A percentile compares a stretch with the other conserved stretches of the same genome.
These are phyloP conservation scores for Pangasius larnaudii DNA, from an alignment of 2,797 vertebrate genomes.

Conservation along the genomic window DNA sequence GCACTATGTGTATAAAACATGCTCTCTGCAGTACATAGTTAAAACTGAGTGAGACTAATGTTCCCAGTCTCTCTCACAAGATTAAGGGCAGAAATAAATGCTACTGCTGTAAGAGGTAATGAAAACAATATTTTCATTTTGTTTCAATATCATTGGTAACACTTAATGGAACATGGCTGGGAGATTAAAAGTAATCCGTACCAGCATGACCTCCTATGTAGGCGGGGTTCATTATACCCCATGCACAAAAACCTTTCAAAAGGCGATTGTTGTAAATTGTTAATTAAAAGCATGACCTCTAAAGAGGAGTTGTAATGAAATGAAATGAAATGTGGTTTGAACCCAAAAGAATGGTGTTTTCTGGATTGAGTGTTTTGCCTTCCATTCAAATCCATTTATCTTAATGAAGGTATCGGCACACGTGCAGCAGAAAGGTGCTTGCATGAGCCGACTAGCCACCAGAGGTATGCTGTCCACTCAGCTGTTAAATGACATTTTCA, in stretches of 20 bases:
- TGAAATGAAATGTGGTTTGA: slow-evolving; percentile 21
- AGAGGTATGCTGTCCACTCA: slow-evolving; percentile 52
- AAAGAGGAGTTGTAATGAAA: neutral
- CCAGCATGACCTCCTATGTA: neutral
- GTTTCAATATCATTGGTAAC: neutral
- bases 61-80: neutral
- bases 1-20: slow-evolving; percentile 32
- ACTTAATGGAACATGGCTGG: neutral
- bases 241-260: slow-evolving; percentile 19
- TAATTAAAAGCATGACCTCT: slow-evolving; percentile 5
- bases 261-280: neutral
- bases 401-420: slow-evolving; percentile 17
- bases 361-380: neutral
- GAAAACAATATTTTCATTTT: slow-evolving; percentile 2
- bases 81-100: neutral
- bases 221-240: neutral
- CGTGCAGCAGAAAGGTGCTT: slow-evolving; percentile 46
- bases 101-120: slow-evolving; percentile 7
- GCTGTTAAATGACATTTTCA: slow-evolving; percentile 96
- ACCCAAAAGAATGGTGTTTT: slow-evolving; percentile 12
- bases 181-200: neutral
- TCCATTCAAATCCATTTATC: slow-evolving; percentile 17
- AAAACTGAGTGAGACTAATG: too few species aligned
- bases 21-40: slow-evolving; percentile 11
- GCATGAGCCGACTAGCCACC: slow-evolving; percentile 38